Conservation (phyloP, 2,888 invertebrate species). For the Torymus tubicola region DNA sequence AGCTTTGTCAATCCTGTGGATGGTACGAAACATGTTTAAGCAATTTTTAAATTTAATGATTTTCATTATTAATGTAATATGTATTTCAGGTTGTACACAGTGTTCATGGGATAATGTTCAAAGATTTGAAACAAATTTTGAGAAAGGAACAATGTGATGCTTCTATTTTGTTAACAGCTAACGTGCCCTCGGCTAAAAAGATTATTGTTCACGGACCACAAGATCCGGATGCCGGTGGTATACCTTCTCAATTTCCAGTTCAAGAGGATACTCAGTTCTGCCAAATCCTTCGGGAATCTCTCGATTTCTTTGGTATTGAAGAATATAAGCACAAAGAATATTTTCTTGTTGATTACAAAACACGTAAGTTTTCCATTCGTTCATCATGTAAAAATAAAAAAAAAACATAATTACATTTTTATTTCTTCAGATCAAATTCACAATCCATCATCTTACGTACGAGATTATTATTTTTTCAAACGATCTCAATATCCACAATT, state of each 20-base stretch:
- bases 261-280: conserved; percentile 98
- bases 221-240: conserved; percentile 93
- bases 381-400: conserved; percentile 13
- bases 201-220: conserved; percentile 97
- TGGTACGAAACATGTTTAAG: conserved; percentile 79
- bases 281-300: conserved; percentile 94
- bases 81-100: conserved; percentile 91
- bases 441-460: conserved; percentile 95
- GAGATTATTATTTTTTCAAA: conserved; percentile 90
- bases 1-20: conserved; percentile 96
- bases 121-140: conserved; percentile 98
- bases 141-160: conserved; percentile 99
- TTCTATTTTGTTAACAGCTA: conserved; percentile 96
- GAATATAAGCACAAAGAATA: conserved; percentile 92
- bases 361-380: conserved; percentile 82
- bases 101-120: conserved; percentile 99
- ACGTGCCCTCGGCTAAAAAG: conserved; percentile 99
- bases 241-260: conserved; percentile 98
- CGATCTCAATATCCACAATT: conserved; percentile 98
- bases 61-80: not conserved
- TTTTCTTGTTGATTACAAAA: conserved; percentile 98
- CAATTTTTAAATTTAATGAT: too few relatives aligned
- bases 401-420: not conserved
- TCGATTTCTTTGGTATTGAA: conserved; percentile 98
- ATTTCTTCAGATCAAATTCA: conserved; percentile 92